Percentiles rank a stretch among this genome's conserved stretches.
Evolutionary conservation across 2,113 vertebrate genomes (phyloP).

Genomic region (Ahaetulla prasina): DNA sequence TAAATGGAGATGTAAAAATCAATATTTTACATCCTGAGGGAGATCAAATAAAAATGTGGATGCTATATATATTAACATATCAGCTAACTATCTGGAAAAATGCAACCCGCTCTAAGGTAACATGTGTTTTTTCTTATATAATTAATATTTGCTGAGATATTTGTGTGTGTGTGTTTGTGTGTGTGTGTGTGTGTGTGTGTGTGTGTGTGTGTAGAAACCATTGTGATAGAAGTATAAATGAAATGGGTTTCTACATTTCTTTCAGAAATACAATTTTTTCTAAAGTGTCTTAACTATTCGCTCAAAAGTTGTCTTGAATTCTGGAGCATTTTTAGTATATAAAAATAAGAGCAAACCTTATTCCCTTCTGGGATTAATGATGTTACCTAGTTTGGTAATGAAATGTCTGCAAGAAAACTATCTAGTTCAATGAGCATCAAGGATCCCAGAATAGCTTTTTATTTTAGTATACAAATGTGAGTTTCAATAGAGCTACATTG

Average conservation of each 20-base stretch:
- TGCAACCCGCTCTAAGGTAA: slow-evolving; percentile 49
- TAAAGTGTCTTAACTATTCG: background rate
- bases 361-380: background rate
- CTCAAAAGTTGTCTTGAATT: background rate
- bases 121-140: background rate
- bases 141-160: background rate
- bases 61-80: slow-evolving; percentile 20
- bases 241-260: background rate
- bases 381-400: background rate
- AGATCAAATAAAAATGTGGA: slow-evolving; percentile 54
- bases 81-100: slow-evolving; percentile 61
- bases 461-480: background rate
- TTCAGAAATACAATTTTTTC: background rate
- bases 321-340: background rate
- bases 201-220: background rate
- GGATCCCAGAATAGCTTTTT: background rate
- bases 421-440: too few relatives aligned
- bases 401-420: too few relatives aligned
- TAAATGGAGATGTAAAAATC: slow-evolving; percentile 53
- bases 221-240: background rate
- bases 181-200: background rate
- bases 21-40: slow-evolving; percentile 57
- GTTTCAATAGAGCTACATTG: background rate
- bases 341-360: background rate
- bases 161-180: too few relatives aligned